Evolutionary conservation across 2,888 invertebrate species (phyloP).

Genomic region (Biston betularia): DNA sequence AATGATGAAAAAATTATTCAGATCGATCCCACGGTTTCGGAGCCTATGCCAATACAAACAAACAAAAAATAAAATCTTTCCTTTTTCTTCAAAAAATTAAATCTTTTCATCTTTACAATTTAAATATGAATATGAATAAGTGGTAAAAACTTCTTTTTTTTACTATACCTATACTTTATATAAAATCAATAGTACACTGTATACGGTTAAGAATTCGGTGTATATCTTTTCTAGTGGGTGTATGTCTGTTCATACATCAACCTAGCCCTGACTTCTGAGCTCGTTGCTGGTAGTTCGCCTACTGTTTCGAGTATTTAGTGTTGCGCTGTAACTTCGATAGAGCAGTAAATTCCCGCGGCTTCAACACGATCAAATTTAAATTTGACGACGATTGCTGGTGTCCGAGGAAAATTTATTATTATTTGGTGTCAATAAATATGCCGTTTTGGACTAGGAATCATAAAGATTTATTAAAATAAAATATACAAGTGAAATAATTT

Average conservation of each 20-base stretch:
- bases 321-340: conserved; percentile 42
- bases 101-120: no score
- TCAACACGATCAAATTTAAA: conserved; percentile 52
- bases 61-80: no score
- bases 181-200: no score
- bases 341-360: conserved; percentile 43
- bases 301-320: conserved; percentile 27
- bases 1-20: no score
- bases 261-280: not conserved
- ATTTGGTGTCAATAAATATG: conserved; percentile 31
- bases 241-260: not conserved
- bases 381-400: conserved; percentile 48
- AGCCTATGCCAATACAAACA: no score
- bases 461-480: conserved; percentile 2
- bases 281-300: not conserved
- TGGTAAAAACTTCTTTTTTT: no score
- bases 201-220: no score
- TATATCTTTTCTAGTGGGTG: no score
- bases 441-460: conserved; percentile 10
- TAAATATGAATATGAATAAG: no score
- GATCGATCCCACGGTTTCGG: no score
- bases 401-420: conserved; percentile 31
- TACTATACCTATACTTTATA: no score
- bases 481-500: not conserved
- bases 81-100: no score